Conservation (phyloP, 1,140 invertebrate species). For the Caenorhabditis remanei region DNA sequence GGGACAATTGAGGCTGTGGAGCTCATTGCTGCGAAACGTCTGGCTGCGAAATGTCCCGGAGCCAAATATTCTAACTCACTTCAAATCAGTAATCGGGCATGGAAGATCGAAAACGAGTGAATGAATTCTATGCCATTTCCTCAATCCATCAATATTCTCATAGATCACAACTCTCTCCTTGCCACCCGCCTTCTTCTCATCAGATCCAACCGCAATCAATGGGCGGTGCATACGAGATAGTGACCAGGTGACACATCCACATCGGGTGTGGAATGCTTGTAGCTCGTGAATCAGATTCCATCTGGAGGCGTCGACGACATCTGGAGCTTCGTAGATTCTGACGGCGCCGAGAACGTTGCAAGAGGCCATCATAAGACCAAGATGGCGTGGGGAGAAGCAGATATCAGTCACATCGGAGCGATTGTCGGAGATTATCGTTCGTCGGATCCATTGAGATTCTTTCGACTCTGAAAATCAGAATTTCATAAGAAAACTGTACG, state of each 20-base stretch:
- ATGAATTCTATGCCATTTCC: constrained; percentile 40
- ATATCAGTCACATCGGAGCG: constrained; percentile 60
- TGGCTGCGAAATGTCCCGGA: too few relatives aligned
- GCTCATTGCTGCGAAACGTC: too few relatives aligned
- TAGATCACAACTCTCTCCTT: constrained; percentile 53
- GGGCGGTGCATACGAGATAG: constrained; percentile 54
- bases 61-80: not conserved
- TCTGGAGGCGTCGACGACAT: constrained; percentile 54
- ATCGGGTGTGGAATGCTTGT: constrained; percentile 55
- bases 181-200: constrained; percentile 51
- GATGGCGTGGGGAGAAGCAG: constrained; percentile 40
- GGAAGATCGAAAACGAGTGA: constrained; percentile 48
- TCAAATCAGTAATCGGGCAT: constrained; percentile 31
- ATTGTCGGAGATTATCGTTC: constrained; percentile 56
- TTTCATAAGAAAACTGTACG: not conserved
- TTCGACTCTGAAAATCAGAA: not conserved
- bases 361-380: constrained; percentile 46
- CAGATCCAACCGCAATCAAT: constrained; percentile 54
- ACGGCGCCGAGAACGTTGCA: constrained; percentile 54
- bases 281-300: constrained; percentile 61
- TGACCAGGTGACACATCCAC: constrained; percentile 54
- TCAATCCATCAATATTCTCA: constrained; percentile 59
- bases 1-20: too few relatives aligned
- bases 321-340: constrained; percentile 61
- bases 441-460: constrained; percentile 55